Percentiles rank a stretch among this genome's conserved stretches.
phyloP scores from a whole-genome alignment of 2,113 vertebrate species.

The Hemibagrus wyckioides region DNA sequence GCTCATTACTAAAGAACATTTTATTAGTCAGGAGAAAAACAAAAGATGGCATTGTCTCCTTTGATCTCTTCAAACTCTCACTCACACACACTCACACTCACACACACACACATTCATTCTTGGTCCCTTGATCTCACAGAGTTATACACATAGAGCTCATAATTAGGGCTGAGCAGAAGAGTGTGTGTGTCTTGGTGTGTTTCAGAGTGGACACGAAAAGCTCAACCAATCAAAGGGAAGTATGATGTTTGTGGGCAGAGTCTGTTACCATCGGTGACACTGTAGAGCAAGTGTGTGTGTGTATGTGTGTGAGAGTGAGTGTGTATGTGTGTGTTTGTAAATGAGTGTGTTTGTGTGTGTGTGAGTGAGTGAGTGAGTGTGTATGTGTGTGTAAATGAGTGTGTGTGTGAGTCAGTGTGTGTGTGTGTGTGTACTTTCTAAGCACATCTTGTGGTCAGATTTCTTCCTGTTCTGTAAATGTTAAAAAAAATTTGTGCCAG shows the following conservation, averaged over 20 bases:
- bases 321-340: no score
- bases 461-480: conserved; percentile 6
- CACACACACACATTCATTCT: background rate
- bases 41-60: background rate
- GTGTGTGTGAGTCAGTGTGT: conserved; percentile 25
- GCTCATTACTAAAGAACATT: conserved; percentile 28
- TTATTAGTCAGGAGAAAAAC: conserved; percentile 22
- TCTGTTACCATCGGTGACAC: background rate
- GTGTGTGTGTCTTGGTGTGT: background rate
- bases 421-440: conserved; percentile 18
- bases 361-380: background rate
- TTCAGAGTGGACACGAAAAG: background rate
- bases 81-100: conserved; percentile 15
- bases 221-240: background rate
- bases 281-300: no score
- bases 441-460: conserved; percentile 4
- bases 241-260: background rate
- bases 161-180: conserved; percentile 31
- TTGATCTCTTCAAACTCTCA: background rate
- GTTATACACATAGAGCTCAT: conserved; percentile 6
- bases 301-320: background rate
- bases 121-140: background rate
- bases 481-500: background rate
- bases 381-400: conserved; percentile 5
- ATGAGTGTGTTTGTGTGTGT: background rate